phyloP scores from a whole-genome alignment of 2,113 vertebrate genomes.

The Cololabis saira region DNA sequence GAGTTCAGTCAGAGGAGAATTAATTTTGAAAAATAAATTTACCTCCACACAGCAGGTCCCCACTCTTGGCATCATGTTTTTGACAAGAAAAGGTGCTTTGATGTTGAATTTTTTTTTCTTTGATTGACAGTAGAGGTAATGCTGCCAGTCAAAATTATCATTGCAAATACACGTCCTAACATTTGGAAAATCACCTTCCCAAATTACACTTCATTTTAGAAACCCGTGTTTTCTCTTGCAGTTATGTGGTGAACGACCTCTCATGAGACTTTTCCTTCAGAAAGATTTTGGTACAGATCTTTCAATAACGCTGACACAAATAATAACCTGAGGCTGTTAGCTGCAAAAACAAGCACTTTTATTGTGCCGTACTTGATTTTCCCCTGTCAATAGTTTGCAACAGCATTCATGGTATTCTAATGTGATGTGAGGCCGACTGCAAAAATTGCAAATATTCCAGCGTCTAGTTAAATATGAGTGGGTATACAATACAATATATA shows the following conservation, averaged over 20 bases:
- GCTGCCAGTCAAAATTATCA: not conserved
- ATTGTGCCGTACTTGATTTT: no score
- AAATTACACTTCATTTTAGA: not conserved
- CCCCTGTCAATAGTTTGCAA: no score
- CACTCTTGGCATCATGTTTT: not conserved
- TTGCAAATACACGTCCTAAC: not conserved
- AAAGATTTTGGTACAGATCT: no score
- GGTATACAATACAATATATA: no score
- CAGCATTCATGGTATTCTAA: no score
- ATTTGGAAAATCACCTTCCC: not conserved
- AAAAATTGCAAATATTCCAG: no score
- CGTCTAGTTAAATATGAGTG: no score
- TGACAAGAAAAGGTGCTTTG: not conserved
- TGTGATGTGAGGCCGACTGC: no score
- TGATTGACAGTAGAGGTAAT: not conserved
- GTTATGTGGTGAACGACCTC: no score
- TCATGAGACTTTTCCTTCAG: no score
- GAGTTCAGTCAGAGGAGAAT: not conserved
- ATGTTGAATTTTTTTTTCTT: not conserved
- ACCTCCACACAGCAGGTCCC: not conserved
- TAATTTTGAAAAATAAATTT: not conserved
- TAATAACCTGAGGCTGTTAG: no score
- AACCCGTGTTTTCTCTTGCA: not conserved
- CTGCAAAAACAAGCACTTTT: no score
- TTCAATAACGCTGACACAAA: not conserved